Base-by-base conservation (phyloP, 2,113 vertebrate genomes). In the Rhodinocichla rosea region DNA sequence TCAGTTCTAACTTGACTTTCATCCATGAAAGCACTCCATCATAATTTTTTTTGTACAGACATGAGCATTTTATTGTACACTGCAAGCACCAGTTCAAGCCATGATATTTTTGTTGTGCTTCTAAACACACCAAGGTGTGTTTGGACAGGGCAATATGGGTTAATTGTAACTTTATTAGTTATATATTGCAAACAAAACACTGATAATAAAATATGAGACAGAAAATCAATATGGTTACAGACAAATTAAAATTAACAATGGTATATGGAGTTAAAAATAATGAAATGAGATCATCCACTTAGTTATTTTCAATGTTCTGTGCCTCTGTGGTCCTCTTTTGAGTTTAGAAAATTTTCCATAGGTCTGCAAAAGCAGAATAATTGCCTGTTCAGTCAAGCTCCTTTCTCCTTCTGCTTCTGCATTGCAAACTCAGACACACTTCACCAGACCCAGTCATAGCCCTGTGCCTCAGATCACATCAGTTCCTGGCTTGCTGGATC, bases 201-300 rank as follows among this genome's bases (percentile, higher is more conserved):
- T 92, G 91, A 95, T 95, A 97, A 95, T 96, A 96, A 97, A 98
- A 95, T 70, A 92, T 83, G 92, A 95, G 96, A 96, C 95, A 97
- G 95, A 85, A 97, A 97, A 97, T 98, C 97, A 97, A 97, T 98
- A 90, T 35, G n/a, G 81, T 98, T 97, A 97, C 96, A 96, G 95
- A 96, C 95, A 98, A 98, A 98, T 98, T 98, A 98, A 98, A 98
- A 98, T 98, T 98, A 97, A 97, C 97, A 97, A 88, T 97, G 86
- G 77, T 96, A 95, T 97, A 97, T 83, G 80, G 95, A 97, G 94
- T 96, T 96, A 91, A 97, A 97, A 98, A 97, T 97, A 97, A 97
- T 97, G 96, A 87, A 95, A 97, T 97, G 87, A 98, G 83, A 97
- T 97, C 94, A 97, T 94, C 80, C 94, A 94, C 92, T 97, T 96